Percentiles rank a stretch among this genome's conserved stretches.
These are phyloP conservation scores for Synergus itoensis DNA, from an alignment of 2,888 invertebrate species.

Conservation along the genomic window DNA sequence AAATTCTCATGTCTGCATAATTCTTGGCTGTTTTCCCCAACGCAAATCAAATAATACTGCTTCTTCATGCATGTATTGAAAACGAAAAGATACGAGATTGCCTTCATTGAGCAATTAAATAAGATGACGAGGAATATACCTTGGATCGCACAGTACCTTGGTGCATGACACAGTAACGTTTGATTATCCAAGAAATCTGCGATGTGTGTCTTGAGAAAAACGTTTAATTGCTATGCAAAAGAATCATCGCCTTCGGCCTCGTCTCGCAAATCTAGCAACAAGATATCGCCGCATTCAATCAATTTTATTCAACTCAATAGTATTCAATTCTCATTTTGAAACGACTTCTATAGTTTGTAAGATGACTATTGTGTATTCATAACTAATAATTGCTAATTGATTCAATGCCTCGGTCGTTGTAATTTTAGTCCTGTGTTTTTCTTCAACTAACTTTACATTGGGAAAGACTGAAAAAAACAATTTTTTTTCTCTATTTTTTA, in stretches of 20 bases:
- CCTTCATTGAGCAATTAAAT: constrained; percentile 41
- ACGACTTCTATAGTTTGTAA: not conserved
- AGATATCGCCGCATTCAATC: not conserved
- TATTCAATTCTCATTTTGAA: not conserved
- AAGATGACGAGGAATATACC: constrained; percentile 24
- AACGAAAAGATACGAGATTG: constrained; percentile 24
- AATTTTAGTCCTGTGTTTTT: not conserved
- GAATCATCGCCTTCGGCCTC: constrained; percentile 7
- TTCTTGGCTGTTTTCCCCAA: not conserved
- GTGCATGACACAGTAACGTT: constrained; percentile 32
- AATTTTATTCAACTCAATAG: not conserved
- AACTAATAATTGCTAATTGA: not conserved
- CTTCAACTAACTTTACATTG: not conserved
- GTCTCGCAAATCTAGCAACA: not conserved
- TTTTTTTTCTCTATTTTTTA: not conserved
- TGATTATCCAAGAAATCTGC: constrained; percentile 33
- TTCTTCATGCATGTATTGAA: constrained; percentile 5
- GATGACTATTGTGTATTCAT: not conserved
- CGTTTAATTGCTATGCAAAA: constrained; percentile 13
- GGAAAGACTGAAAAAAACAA: not conserved
- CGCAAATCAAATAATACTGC: not conserved
- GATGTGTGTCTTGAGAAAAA: constrained; percentile 6
- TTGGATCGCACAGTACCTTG: constrained; percentile 29
- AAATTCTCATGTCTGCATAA: not conserved
- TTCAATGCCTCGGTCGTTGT: not conserved